Conservation (phyloP, 2,113 vertebrate species). For the Seriola aureovittata region DNA sequence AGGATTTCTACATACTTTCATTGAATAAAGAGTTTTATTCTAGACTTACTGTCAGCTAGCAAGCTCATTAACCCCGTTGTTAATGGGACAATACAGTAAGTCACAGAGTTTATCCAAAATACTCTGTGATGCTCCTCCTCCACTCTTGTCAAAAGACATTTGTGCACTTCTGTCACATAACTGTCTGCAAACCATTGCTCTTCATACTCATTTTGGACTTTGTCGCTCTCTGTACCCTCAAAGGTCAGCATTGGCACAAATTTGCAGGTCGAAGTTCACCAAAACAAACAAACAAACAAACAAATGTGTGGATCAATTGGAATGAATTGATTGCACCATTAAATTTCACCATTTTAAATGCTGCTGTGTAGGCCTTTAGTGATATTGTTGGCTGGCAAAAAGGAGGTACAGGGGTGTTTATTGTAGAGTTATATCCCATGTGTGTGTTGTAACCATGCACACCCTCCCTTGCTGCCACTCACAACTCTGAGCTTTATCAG, state of each 20-base stretch:
- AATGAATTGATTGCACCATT: neutral
- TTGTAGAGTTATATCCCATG: neutral
- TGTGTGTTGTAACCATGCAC: neutral
- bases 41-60: too few relatives aligned
- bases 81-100: too few relatives aligned
- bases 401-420: neutral
- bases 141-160: too few relatives aligned
- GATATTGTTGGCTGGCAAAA: neutral
- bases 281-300: neutral
- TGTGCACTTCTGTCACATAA: too few relatives aligned
- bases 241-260: too few relatives aligned
- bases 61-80: too few relatives aligned
- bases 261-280: neutral
- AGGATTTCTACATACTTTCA: neutral
- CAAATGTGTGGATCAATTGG: neutral
- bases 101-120: too few relatives aligned
- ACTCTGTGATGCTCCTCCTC: too few relatives aligned
- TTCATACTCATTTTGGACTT: too few relatives aligned
- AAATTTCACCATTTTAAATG: neutral
- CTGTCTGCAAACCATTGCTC: too few relatives aligned
- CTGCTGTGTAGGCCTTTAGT: neutral
- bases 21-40: neutral
- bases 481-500: conserved; percentile 21
- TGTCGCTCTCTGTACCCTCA: too few relatives aligned
- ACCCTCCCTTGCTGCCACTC: conserved; percentile 27